These are phyloP conservation scores for Tuberolachnus salignus DNA, from an alignment of 2,888 invertebrate species.

Conservation along the genomic window DNA sequence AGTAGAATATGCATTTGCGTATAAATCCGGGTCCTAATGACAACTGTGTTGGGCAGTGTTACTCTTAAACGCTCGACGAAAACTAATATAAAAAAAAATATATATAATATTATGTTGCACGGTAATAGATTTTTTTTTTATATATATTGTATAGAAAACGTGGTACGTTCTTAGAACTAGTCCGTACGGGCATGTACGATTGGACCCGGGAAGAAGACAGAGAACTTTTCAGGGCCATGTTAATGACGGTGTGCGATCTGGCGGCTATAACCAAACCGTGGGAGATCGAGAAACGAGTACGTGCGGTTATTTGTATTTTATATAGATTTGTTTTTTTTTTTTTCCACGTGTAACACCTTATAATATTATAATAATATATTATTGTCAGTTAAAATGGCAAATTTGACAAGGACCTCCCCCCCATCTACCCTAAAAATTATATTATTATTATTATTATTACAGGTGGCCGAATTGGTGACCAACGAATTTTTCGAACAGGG, in stretches of 20 bases:
- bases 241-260: slow-evolving; percentile 94
- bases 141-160: slow-evolving; percentile 72
- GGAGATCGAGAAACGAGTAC: slow-evolving; percentile 83
- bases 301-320: slow-evolving; percentile 37
- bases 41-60: no score
- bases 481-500: slow-evolving; percentile 94
- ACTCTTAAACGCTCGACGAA: no score
- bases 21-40: no score
- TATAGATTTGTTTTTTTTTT: no score
- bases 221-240: slow-evolving; percentile 84
- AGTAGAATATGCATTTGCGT: no score
- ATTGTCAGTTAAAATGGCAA: no score
- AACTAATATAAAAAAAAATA: neutral
- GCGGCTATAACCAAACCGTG: slow-evolving; percentile 95
- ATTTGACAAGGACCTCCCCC: no score
- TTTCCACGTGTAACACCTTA: no score
- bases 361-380: no score
- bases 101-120: neutral
- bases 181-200: slow-evolving; percentile 65
- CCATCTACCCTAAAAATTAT: no score
- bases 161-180: slow-evolving; percentile 79
- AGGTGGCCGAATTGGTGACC: slow-evolving; percentile 85
- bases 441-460: neutral
- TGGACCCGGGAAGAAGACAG: slow-evolving; percentile 80
- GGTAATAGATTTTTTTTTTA: slow-evolving; percentile 2